phyloP scores from a whole-genome alignment of 2,113 vertebrate genomes.

The Anoplopoma fimbria region DNA sequence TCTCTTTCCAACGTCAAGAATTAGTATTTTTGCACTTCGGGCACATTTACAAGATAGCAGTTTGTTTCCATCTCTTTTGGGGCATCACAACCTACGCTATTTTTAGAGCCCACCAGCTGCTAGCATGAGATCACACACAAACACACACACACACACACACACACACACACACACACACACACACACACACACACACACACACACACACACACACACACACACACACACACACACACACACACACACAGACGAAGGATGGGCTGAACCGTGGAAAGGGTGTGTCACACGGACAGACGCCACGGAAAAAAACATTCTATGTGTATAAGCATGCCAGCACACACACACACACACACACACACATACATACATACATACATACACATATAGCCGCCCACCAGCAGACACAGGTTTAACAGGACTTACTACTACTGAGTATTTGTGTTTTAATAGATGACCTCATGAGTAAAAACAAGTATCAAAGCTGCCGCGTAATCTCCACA shows the following conservation, averaged over 20 bases:
- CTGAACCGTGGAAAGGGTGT: constrained; percentile 68
- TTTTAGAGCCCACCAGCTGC: constrained; percentile 77
- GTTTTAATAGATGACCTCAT: constrained; percentile 2
- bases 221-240: constrained; percentile 39
- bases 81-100: constrained; percentile 51
- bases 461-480: constrained; percentile 17
- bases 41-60: background rate
- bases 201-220: constrained; percentile 60
- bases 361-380: background rate
- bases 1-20: background rate
- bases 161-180: constrained; percentile 49
- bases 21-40: background rate
- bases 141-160: constrained; percentile 46
- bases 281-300: constrained; percentile 28
- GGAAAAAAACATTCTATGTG: constrained; percentile 49
- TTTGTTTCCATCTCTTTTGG: constrained; percentile 49
- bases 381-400: background rate
- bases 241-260: constrained; percentile 68
- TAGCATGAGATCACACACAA: constrained; percentile 54
- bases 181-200: constrained; percentile 46
- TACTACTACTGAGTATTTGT: background rate
- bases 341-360: background rate
- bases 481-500: background rate
- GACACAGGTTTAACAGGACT: constrained; percentile 21
- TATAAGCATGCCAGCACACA: constrained; percentile 15